Evolutionary conservation across 2,888 invertebrate species (phyloP).

Genomic region (Cyclophora punctaria): DNA sequence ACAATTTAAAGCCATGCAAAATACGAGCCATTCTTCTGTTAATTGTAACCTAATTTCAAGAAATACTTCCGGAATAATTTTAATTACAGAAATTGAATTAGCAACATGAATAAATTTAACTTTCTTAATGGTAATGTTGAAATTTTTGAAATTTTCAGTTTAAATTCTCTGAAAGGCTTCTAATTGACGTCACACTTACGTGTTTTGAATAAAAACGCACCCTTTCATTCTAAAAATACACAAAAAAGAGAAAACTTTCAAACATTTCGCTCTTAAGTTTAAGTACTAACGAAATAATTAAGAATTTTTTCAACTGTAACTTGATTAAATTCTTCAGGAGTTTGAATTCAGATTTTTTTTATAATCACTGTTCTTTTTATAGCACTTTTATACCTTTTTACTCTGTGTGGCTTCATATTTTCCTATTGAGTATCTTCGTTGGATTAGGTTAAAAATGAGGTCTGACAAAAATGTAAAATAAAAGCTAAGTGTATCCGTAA

Average conservation of each 20-base stretch:
- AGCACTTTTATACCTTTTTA: too few species aligned
- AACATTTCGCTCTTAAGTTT: not conserved
- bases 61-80: too few species aligned
- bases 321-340: constrained; percentile 20
- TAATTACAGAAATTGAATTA: not conserved
- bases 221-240: constrained; percentile 1
- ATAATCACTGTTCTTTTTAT: not conserved
- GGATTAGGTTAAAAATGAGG: too few species aligned
- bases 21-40: too few species aligned
- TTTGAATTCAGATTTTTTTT: constrained; percentile 16
- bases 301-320: constrained; percentile 20
- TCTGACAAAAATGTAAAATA: too few species aligned
- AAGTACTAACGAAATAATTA: constrained; percentile 14
- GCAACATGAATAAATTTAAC: too few species aligned
- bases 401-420: too few species aligned
- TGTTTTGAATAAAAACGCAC: constrained; percentile 7
- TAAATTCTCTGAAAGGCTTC: not conserved
- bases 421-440: too few species aligned
- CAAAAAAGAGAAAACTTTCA: constrained; percentile 2
- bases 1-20: too few species aligned
- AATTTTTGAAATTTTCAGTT: not conserved
- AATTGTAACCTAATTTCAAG: too few species aligned
- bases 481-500: too few species aligned
- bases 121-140: not conserved
- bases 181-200: constrained; percentile 10